Percentiles rank a stretch among this genome's conserved stretches.
phyloP scores from a whole-genome alignment of 2,888 invertebrate species.

The Pseudanteris insignis region DNA sequence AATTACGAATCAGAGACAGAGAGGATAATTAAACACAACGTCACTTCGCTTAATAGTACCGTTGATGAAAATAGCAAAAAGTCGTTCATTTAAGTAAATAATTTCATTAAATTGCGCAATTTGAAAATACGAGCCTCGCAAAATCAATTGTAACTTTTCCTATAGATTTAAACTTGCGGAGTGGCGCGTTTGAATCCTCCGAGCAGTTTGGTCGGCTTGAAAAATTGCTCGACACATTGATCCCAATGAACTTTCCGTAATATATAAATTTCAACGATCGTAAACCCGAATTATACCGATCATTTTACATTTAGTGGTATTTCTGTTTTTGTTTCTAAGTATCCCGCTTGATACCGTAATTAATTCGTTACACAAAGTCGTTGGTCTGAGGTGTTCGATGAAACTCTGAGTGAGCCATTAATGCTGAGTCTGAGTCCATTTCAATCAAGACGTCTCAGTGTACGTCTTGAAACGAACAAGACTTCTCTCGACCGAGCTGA shows the following conservation, averaged over 20 bases:
- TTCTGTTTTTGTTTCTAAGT: too few relatives aligned
- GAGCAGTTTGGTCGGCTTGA: too few relatives aligned
- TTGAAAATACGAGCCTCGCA: background rate
- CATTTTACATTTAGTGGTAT: too few relatives aligned
- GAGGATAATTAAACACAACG: conserved; percentile 28
- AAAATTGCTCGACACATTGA: too few relatives aligned
- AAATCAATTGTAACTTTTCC: background rate
- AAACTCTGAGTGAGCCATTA: conserved; percentile 30
- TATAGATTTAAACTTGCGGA: too few relatives aligned
- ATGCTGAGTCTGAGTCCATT: conserved; percentile 24
- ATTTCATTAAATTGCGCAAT: conserved; percentile 8
- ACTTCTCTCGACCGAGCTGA: conserved; percentile 12
- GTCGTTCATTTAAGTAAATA: conserved; percentile 21
- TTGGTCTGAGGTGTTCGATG: conserved; percentile 16
- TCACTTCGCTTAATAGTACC: conserved; percentile 27
- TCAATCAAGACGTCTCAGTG: conserved; percentile 21
- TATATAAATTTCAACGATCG: too few relatives aligned
- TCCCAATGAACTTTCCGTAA: too few relatives aligned
- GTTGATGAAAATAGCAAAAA: conserved; percentile 24
- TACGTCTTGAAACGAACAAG: conserved; percentile 21
- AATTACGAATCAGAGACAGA: conserved; percentile 27
- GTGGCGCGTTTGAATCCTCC: too few relatives aligned
- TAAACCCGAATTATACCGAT: too few relatives aligned
- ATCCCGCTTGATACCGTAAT: conserved; percentile 21
- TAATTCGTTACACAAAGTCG: conserved; percentile 21